A percentile compares a stretch with the other conserved stretches of the same genome.
phyloP scores from a whole-genome alignment of 2,888 invertebrate genomes.

The Spisula solida region DNA sequence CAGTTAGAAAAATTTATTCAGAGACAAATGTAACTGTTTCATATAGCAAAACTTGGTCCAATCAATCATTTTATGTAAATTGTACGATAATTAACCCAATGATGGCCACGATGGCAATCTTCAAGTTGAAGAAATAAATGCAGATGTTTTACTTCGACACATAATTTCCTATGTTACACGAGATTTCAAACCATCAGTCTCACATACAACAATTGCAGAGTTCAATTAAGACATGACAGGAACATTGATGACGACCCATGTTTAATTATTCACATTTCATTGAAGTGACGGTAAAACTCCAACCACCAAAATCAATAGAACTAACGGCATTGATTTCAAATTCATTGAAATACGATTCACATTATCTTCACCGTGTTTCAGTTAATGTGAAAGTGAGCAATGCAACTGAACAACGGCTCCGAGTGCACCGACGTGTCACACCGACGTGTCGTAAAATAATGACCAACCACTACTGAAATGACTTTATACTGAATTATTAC shows the following conservation, averaged over 20 bases:
- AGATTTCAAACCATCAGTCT: constrained; percentile 47
- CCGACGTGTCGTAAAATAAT: not conserved
- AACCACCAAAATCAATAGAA: constrained; percentile 46
- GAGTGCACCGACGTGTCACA: not conserved
- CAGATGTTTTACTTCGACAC: constrained; percentile 48
- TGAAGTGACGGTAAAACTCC: constrained; percentile 47
- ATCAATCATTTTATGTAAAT: constrained; percentile 8
- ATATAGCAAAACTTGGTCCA: not conserved
- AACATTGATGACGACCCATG: constrained; percentile 44
- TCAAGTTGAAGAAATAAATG: not conserved
- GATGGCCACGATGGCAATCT: not conserved
- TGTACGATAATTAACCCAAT: not conserved
- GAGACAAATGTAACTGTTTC: not conserved
- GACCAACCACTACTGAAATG: not conserved
- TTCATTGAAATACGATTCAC: constrained; percentile 38
- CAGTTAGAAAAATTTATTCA: not conserved
- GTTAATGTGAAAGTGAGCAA: not conserved
- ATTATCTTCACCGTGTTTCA: not conserved
- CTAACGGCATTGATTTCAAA: constrained; percentile 48
- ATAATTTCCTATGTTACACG: constrained; percentile 44
- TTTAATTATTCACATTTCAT: constrained; percentile 68
- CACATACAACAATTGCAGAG: constrained; percentile 59
- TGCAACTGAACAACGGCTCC: not conserved
- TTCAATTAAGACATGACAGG: constrained; percentile 66
- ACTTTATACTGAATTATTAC: too few species aligned